phyloP scores from a whole-genome alignment of 1,140 invertebrate species.

The Atopsyche davidsoni region DNA sequence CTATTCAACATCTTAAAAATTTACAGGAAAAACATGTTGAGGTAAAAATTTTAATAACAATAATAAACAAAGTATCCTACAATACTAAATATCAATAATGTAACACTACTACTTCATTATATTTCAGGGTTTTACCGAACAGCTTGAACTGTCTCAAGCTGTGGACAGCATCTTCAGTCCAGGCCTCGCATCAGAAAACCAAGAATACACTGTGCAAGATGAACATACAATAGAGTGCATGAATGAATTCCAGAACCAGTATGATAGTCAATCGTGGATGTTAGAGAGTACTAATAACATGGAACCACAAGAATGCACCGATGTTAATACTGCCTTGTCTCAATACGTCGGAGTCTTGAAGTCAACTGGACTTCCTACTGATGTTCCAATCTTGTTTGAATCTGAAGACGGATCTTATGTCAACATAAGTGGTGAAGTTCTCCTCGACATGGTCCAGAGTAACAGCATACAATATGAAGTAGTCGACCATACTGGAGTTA shows the following conservation, averaged over 20 bases:
- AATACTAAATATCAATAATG: not conserved
- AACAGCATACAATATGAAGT: conserved; percentile 51
- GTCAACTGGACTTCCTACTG: conserved; percentile 48
- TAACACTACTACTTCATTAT: not conserved
- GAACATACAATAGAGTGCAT: conserved; percentile 32
- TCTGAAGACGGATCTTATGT: conserved; percentile 51
- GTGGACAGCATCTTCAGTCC: conserved; percentile 43
- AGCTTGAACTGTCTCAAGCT: conserved; percentile 40
- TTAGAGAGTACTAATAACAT: conserved; percentile 5
- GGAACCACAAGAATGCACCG: conserved; percentile 23
- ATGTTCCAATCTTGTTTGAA: conserved; percentile 50
- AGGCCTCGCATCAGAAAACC: conserved; percentile 35
- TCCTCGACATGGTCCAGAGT: conserved; percentile 49
- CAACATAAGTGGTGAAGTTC: conserved; percentile 51
- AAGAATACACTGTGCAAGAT: conserved; percentile 33
- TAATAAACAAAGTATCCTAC: not conserved
- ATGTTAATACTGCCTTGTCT: conserved; percentile 40
- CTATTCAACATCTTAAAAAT: conserved; percentile 16
- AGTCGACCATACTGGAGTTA: conserved; percentile 45
- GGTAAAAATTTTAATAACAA: not conserved
- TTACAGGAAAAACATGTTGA: conserved; percentile 12
- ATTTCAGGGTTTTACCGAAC: conserved; percentile 39
- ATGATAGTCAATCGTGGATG: conserved; percentile 3
- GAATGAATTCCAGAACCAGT: conserved; percentile 30
- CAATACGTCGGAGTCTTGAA: conserved; percentile 50